Conservation (phyloP, 2,797 vertebrate genomes). For the Propithecus deckenii region DNA sequence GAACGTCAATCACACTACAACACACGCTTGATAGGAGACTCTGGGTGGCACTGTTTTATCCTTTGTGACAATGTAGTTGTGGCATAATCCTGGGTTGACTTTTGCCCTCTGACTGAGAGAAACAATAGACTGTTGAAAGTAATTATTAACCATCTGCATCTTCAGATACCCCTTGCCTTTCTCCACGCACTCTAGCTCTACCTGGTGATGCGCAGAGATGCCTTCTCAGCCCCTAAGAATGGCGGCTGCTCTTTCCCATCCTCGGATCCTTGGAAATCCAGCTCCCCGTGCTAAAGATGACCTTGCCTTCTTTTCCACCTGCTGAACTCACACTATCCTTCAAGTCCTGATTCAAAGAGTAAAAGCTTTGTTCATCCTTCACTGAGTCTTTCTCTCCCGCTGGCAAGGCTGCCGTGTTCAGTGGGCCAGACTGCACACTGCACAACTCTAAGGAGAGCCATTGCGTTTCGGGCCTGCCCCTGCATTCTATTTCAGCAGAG, state of each 20-base stretch:
- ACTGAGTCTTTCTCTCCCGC: rapidly evolving
- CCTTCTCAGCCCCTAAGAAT: neutral
- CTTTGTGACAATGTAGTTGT: neutral
- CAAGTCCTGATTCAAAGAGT: neutral
- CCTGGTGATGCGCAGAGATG: neutral
- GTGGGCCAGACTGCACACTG: no score
- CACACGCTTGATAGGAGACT: neutral
- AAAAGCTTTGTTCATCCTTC: neutral
- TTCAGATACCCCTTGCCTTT: neutral
- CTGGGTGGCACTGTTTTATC: neutral
- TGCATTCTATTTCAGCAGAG: neutral
- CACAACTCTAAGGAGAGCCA: neutral
- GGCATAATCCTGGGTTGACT: neutral
- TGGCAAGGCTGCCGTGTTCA: rapidly evolving
- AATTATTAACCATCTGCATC: neutral
- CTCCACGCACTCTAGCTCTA: neutral
- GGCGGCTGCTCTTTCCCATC: neutral
- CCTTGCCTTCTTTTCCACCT: neutral
- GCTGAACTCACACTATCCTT: neutral
- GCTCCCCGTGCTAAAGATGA: neutral
- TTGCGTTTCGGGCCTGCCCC: neutral
- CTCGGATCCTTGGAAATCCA: neutral
- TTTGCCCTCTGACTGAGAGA: neutral
- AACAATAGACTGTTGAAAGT: neutral
- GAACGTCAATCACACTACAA: neutral